These are phyloP conservation scores for Electrona antarctica DNA, from an alignment of 2,113 vertebrate genomes.

Conservation along the genomic window DNA sequence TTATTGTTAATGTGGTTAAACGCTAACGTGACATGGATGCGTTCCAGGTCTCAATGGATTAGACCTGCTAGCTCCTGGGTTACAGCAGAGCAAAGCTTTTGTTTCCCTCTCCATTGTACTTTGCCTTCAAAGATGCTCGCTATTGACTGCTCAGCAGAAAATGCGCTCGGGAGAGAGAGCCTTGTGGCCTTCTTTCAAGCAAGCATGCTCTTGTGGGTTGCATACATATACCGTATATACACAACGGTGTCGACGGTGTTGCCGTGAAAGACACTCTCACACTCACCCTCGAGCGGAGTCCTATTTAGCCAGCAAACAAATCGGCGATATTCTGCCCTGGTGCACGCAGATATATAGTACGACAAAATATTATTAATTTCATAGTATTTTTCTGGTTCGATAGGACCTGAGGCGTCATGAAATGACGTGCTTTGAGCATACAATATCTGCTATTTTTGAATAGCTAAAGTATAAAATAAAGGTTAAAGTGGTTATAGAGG, in stretches of 20 bases:
- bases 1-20: too few species aligned
- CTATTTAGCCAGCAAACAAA: conserved; percentile 7
- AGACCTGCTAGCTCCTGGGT: conserved; percentile 61
- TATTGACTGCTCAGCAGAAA: conserved; percentile 69
- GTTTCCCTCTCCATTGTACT: conserved; percentile 57
- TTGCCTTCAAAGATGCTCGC: conserved; percentile 67
- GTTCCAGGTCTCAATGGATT: too few species aligned
- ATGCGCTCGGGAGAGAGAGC: conserved; percentile 47
- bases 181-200: conserved; percentile 48
- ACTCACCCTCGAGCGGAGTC: conserved; percentile 12
- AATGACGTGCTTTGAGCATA: too few species aligned
- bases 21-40: too few species aligned
- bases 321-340: too few species aligned
- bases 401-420: too few species aligned
- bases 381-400: too few species aligned
- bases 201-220: conserved; percentile 38
- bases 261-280: conserved; percentile 24
- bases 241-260: conserved; percentile 23
- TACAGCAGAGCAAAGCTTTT: conserved; percentile 59
- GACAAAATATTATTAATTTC: too few species aligned
- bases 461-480: too few species aligned
- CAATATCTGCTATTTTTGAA: too few species aligned
- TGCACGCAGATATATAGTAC: too few species aligned
- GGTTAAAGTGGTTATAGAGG: too few species aligned
- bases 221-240: conserved; percentile 20